Evolutionary conservation across 2,113 vertebrate species (phyloP), one percentile per base, ranked within the genome.

Genomic region (Pelusios castaneus): DNA sequence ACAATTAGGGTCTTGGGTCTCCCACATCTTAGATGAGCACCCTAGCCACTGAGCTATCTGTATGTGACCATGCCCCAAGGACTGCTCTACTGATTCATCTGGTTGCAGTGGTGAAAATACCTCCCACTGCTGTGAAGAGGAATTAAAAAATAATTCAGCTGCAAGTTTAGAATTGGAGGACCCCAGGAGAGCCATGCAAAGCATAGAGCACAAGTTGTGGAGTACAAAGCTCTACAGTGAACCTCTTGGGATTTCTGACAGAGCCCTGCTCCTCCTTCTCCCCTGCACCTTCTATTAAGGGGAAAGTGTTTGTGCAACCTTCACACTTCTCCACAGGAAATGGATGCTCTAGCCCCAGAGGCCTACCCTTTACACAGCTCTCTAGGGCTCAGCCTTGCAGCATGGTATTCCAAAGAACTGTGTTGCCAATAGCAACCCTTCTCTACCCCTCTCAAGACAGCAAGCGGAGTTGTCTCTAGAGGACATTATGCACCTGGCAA

Each of bases 131-230:
- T 78, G 51, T 55, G 25, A 80, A 43, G 19, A 81, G 24, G 29
- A 85, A 21, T 77, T 91, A 29, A 88, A 75, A 49, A 76, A 91
- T 27, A 94, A 85, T 1, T 75, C 85, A 82, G 5, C 70, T 85
- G 56, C 21, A 56, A 16, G 47, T 91, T 63, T 41, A 19, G 56
- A 85, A 67, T 79, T 86, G 88, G 47, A 82, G 76, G 80, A 58
- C 79, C 29, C 10, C n/a, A 83, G 47, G 8, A 41, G 6, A 75
- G 4, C 60, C 43, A n/a, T 45, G 52, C 27, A 84, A 31, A 82
- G 34, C 54, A 90, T 82, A 88, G 47, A 11, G 27, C 0, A 0
- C 29, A 25, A 29, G 10, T 5, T 11, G 79, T 13, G 6, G 29
- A 91, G 24, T 13, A 56, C 7, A 60, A 3, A 9, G 0, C 75